Evolutionary conservation across 2,113 vertebrate genomes (phyloP).

Genomic region (Grus americana): DNA sequence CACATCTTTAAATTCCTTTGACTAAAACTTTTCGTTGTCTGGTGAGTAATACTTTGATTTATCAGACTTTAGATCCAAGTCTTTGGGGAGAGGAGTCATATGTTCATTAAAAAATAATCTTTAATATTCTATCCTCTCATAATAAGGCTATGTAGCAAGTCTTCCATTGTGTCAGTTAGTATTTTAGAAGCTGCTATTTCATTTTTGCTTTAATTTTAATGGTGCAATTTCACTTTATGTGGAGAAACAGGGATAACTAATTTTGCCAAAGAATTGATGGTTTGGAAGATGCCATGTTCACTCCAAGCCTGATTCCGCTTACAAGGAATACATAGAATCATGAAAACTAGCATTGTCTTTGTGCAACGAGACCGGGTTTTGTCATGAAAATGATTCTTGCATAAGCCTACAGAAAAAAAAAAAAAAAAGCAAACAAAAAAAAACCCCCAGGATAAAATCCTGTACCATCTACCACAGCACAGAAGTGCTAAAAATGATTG

Average conservation of each 20-base stretch:
- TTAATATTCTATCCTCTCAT: not conserved
- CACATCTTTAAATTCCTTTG: conserved; percentile 57
- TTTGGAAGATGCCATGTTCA: not conserved
- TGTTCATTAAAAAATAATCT: not conserved
- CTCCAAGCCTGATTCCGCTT: not conserved
- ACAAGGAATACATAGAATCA: not conserved
- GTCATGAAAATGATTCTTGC: not conserved
- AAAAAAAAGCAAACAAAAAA: not conserved
- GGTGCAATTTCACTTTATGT: not conserved
- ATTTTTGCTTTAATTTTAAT: conserved; percentile 8
- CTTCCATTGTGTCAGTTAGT: not conserved
- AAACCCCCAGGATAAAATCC: not conserved
- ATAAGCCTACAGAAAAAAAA: not conserved
- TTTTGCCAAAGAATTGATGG: not conserved
- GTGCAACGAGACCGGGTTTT: not conserved
- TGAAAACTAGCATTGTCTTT: not conserved
- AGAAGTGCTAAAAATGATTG: not conserved
- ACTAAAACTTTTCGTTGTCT: not conserved
- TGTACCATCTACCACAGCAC: not conserved
- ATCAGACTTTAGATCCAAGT: conserved; percentile 3
- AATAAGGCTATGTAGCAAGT: not conserved
- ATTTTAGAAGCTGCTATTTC: conserved; percentile 6
- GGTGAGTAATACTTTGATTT: conserved; percentile 49
- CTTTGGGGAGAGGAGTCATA: not conserved
- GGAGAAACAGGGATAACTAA: not conserved